A percentile compares a stretch with the other conserved stretches of the same genome.
Conservation (phyloP, 2,113 vertebrate species). For the Gymnocephalus cernua region DNA sequence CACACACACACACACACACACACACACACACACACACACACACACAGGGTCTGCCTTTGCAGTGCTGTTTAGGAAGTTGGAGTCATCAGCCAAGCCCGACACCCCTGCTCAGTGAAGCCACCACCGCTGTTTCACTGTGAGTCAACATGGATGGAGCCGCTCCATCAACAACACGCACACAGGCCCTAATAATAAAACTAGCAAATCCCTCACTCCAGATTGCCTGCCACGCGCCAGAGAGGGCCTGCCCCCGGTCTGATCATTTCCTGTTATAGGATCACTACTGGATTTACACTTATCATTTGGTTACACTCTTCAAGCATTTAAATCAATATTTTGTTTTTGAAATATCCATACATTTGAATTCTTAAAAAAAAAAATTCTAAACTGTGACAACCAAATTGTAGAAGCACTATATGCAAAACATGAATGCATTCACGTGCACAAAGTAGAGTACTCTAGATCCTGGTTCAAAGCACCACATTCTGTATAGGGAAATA, state of each 20-base stretch:
- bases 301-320: constrained; percentile 33
- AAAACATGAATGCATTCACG: constrained; percentile 2
- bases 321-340: constrained; percentile 24
- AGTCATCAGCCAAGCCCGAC: constrained; percentile 70
- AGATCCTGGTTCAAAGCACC: constrained; percentile 5
- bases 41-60: constrained; percentile 63
- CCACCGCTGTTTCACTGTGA: constrained; percentile 70
- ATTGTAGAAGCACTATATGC: constrained; percentile 8
- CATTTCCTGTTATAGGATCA: constrained; percentile 41
- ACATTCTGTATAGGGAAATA: constrained; percentile 32
- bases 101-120: constrained; percentile 66
- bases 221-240: constrained; percentile 43
- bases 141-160: constrained; percentile 66
- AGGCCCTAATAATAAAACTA: constrained; percentile 67
- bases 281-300: constrained; percentile 57
- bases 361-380: background rate
- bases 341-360: background rate
- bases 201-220: constrained; percentile 61
- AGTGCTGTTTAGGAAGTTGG: constrained; percentile 54
- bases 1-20: constrained; percentile 3
- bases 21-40: constrained; percentile 1
- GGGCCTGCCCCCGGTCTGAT: constrained; percentile 42
- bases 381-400: constrained; percentile 7
- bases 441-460: constrained; percentile 11
- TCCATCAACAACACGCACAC: constrained; percentile 67